Evolutionary conservation across 1,140 invertebrate species (phyloP).

Genomic region (Hyles euphorbiae): DNA sequence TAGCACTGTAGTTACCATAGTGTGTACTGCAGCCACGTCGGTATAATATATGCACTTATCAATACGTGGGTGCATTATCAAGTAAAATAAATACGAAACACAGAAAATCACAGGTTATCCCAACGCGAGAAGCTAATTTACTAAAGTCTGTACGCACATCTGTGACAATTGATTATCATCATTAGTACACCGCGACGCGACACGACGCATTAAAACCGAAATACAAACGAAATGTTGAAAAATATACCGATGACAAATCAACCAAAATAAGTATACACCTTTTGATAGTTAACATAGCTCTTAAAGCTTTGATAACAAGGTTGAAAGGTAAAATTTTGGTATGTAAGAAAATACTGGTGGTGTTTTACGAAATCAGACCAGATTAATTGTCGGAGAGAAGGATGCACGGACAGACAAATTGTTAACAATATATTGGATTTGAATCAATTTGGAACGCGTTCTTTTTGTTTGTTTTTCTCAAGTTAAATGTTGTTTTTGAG

Average conservation of each 20-base stretch:
- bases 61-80: too few relatives aligned
- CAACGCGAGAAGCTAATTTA: too few relatives aligned
- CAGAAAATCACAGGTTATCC: too few relatives aligned
- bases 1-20: too few relatives aligned
- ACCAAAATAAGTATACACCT: conserved; percentile 16
- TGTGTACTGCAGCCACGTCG: too few relatives aligned
- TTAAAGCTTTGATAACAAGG: conserved; percentile 10
- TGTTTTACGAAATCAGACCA: conserved; percentile 46
- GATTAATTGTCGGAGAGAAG: conserved; percentile 50
- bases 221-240: conserved; percentile 42
- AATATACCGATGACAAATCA: conserved; percentile 43
- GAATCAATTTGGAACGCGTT: conserved; percentile 33
- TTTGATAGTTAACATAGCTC: conserved; percentile 9
- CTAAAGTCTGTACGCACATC: too few relatives aligned
- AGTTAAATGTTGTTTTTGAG: neutral
- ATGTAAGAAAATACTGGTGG: conserved; percentile 14
- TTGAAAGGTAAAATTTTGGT: neutral
- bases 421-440: conserved; percentile 52
- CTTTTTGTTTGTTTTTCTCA: conserved; percentile 5
- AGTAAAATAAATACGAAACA: too few relatives aligned
- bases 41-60: too few relatives aligned
- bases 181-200: conserved; percentile 52
- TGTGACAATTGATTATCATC: conserved; percentile 50
- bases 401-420: conserved; percentile 55
- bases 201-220: conserved; percentile 44